Evolutionary conservation across 2,888 invertebrate species (phyloP).

Genomic region (Cremastinae sp.): DNA sequence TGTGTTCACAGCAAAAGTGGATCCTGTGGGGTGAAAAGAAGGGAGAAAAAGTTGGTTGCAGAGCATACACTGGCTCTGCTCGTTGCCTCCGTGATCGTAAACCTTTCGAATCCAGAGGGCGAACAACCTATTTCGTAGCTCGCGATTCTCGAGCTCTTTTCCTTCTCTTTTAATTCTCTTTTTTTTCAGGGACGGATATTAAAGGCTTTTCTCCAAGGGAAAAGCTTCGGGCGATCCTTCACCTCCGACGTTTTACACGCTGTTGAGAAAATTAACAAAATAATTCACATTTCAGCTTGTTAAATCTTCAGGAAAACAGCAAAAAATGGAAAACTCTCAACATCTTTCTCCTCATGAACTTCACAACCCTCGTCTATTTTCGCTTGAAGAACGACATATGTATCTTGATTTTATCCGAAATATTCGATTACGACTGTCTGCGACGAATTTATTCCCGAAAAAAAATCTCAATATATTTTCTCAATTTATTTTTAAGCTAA

Average conservation of each 20-base stretch:
- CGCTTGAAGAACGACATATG: no score
- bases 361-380: no score
- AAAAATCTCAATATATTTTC: no score
- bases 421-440: no score
- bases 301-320: background rate
- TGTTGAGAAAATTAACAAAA: constrained; percentile 67
- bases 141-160: constrained; percentile 46
- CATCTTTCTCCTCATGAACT: background rate
- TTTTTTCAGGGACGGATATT: constrained; percentile 20
- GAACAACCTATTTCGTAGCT: constrained; percentile 53
- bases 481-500: no score
- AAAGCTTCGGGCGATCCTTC: constrained; percentile 38
- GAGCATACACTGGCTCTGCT: constrained; percentile 39
- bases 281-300: constrained; percentile 65
- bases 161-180: constrained; percentile 14
- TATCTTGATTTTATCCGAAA: no score
- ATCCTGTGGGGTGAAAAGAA: no score
- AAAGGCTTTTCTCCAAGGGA: constrained; percentile 40
- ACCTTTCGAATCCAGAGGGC: constrained; percentile 53
- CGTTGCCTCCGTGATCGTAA: constrained; percentile 56
- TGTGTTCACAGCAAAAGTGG: constrained; percentile 4
- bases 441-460: no score
- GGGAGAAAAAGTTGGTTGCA: constrained; percentile 42
- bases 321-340: background rate
- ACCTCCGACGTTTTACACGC: constrained; percentile 35